These are phyloP conservation scores for Platysternon megacephalum DNA, from an alignment of 2,113 vertebrate species.

Conservation along the genomic window DNA sequence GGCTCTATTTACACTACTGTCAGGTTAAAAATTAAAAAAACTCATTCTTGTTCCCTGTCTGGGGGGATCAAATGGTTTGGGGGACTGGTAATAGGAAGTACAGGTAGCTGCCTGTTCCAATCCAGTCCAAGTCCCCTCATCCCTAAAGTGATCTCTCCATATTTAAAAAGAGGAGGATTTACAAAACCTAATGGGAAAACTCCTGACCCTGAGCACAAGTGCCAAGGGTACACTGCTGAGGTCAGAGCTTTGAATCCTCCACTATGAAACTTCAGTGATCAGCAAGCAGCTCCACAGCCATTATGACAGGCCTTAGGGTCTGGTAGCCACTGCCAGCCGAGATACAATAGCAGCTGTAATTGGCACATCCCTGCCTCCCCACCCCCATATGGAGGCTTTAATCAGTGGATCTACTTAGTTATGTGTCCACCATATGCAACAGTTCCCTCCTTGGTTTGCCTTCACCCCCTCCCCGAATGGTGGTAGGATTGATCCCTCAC, in stretches of 20 bases:
- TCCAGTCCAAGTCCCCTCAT: background rate
- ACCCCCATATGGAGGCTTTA: background rate
- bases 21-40: background rate
- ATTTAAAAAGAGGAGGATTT: background rate
- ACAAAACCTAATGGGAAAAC: background rate
- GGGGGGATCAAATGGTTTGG: background rate
- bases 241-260: accelerated
- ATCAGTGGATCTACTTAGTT: background rate
- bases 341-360: background rate
- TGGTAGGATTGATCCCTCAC: background rate
- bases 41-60: background rate
- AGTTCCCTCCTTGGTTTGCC: accelerated
- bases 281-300: background rate
- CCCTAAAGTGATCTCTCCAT: background rate
- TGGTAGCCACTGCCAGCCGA: background rate
- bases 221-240: background rate
- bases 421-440: background rate
- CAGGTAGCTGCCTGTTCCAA: background rate
- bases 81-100: background rate
- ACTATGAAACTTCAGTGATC: background rate
- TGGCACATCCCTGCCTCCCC: background rate
- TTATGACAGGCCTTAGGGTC: accelerated
- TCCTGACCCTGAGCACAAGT: background rate
- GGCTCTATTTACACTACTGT: background rate
- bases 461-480: accelerated